These are phyloP conservation scores for Dicyrtoma fusca DNA, from an alignment of 2,888 invertebrate species.

Conservation along the genomic window DNA sequence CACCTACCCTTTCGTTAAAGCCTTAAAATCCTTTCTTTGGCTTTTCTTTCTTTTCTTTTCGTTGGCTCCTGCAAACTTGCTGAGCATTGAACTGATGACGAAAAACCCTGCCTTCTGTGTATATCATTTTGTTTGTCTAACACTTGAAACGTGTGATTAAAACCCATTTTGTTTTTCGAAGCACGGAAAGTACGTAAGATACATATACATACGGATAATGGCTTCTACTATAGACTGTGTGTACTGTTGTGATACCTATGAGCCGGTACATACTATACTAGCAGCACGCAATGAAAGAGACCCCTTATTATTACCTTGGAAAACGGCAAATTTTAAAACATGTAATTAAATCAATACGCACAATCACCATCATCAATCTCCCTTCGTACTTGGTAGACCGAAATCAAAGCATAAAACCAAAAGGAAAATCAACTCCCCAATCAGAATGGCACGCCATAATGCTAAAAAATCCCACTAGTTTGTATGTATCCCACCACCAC, in stretches of 20 bases:
- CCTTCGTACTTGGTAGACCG: neutral
- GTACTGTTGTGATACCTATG: no score
- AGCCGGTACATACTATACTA: no score
- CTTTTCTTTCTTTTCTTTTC: no score
- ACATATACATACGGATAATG: neutral
- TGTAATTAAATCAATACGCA: conserved; percentile 21
- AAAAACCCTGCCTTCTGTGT: no score
- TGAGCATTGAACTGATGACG: no score
- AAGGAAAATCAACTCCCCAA: neutral
- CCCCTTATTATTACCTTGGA: no score
- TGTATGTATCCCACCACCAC: neutral
- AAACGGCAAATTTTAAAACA: neutral
- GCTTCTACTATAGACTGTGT: neutral
- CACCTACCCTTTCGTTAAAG: no score
- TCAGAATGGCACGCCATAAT: neutral
- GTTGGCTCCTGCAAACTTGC: no score
- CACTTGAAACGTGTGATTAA: conserved; percentile 19
- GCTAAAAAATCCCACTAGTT: neutral
- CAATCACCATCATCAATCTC: neutral
- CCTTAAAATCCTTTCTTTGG: no score
- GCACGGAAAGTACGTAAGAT: no score
- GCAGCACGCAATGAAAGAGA: no score
- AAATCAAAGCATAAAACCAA: no score
- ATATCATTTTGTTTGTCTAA: conserved; percentile 11
- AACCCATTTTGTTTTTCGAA: conserved; percentile 13